These are phyloP conservation scores for Drosophila seguyi DNA, from an alignment of 1,140 invertebrate species.

Conservation along the genomic window DNA sequence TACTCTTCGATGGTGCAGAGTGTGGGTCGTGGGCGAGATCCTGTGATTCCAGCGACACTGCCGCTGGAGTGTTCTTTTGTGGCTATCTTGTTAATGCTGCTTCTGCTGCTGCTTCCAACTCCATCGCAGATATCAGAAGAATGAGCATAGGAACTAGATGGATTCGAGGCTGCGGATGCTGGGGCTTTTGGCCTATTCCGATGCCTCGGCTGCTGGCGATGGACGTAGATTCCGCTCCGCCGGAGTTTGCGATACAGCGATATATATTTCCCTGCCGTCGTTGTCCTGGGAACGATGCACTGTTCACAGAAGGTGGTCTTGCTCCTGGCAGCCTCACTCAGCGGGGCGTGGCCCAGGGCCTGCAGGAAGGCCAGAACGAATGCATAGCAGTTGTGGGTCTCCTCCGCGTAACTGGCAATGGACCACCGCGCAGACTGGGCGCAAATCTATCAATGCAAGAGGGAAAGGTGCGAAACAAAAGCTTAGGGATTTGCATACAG, in stretches of 20 bases:
- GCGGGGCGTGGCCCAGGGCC: constrained; percentile 87
- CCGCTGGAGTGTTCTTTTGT: constrained; percentile 40
- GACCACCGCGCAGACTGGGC: constrained; percentile 88
- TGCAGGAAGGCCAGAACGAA: constrained; percentile 91
- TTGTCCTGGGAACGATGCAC: constrained; percentile 91
- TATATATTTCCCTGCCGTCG: constrained; percentile 92
- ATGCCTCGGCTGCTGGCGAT: constrained; percentile 74
- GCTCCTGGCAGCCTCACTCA: constrained; percentile 88
- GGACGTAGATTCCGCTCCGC: constrained; percentile 85
- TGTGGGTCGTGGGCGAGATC: constrained; percentile 58
- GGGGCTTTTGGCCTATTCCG: constrained; percentile 14
- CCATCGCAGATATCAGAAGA: constrained; percentile 18
- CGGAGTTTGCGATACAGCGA: constrained; percentile 90
- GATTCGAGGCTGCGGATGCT: constrained; percentile 10
- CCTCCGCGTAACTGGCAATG: constrained; percentile 89
- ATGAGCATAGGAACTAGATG: constrained; percentile 30
- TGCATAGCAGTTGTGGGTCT: constrained; percentile 91
- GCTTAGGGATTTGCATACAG: constrained; percentile 46
- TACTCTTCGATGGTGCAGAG: constrained; percentile 80
- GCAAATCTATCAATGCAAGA: constrained; percentile 85
- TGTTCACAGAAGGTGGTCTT: constrained; percentile 89
- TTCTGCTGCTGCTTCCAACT: constrained; percentile 1
- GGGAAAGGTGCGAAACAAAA: background rate
- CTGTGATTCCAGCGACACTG: constrained; percentile 39
- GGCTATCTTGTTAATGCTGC: constrained; percentile 13